Conservation (phyloP, 2,113 vertebrate genomes). For the Chaetodon auriga region DNA sequence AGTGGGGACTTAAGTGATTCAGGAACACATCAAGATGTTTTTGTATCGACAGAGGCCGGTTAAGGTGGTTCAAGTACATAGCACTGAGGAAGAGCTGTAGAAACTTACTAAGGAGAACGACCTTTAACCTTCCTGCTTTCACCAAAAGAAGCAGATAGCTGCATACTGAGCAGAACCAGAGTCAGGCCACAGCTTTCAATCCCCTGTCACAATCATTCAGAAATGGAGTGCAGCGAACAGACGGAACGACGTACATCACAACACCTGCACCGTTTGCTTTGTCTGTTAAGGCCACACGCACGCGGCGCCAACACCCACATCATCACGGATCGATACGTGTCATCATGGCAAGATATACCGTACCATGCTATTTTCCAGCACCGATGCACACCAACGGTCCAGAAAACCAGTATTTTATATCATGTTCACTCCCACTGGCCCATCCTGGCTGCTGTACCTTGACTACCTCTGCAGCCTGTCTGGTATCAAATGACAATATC, state of each 20-base stretch:
- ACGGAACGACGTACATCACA: background rate
- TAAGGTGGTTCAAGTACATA: background rate
- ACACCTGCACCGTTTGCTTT: background rate
- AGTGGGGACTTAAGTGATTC: slow-evolving; percentile 6
- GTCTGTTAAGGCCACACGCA: background rate
- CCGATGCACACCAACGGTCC: background rate
- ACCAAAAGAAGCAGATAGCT: background rate
- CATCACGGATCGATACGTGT: background rate
- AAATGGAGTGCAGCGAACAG: background rate
- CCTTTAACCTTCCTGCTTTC: background rate
- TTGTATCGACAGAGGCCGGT: background rate
- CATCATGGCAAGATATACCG: background rate
- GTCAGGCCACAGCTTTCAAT: background rate
- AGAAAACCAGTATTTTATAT: background rate
- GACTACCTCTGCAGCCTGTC: background rate
- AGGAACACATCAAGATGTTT: slow-evolving; percentile 2
- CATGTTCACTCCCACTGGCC: background rate
- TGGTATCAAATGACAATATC: background rate
- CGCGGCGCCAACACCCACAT: background rate
- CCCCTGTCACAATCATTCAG: background rate
- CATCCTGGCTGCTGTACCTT: background rate
- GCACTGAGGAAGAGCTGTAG: background rate
- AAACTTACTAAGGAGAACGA: background rate
- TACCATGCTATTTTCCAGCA: background rate
- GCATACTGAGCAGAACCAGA: background rate